Conservation (phyloP, 37 sponge, comb jelly and placozoan species). For the Diacarnus erythraeanus region DNA sequence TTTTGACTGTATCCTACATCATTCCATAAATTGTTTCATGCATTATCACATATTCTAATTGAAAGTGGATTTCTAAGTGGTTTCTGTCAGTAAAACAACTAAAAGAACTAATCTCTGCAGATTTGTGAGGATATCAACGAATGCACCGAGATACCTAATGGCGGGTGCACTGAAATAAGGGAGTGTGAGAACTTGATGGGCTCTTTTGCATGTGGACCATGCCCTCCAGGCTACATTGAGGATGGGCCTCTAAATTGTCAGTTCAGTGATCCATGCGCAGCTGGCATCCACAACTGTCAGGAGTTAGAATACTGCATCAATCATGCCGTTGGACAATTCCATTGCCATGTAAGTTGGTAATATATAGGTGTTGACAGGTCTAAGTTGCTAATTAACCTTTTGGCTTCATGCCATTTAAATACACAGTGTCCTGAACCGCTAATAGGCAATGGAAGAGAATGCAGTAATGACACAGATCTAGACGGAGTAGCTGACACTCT, state of each 20-base stretch:
- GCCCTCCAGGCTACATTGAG: constrained; percentile 71
- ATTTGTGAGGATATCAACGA: constrained; percentile 86
- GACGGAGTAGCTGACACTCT: constrained; percentile 76
- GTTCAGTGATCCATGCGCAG: constrained; percentile 75
- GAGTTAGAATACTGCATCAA: constrained; percentile 60
- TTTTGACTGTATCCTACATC: too few species aligned
- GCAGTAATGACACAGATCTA: constrained; percentile 68
- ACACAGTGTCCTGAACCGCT: constrained; percentile 52
- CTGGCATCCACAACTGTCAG: constrained; percentile 67
- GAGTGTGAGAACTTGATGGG: constrained; percentile 70
- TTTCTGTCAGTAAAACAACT: too few species aligned
- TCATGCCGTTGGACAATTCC: constrained; percentile 42
- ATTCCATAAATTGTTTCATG: background rate
- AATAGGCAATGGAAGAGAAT: constrained; percentile 72
- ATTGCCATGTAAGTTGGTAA: constrained; percentile 47
- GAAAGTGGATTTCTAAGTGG: background rate
- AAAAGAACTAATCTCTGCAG: too few species aligned
- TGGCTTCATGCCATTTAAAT: too few species aligned
- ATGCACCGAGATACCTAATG: constrained; percentile 45
- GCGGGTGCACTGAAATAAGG: constrained; percentile 58
- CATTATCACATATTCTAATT: background rate
- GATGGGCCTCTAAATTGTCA: constrained; percentile 60
- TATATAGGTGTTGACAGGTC: too few species aligned
- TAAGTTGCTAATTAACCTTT: too few species aligned
- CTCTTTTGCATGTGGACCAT: constrained; percentile 72